Evolutionary conservation across 2,797 vertebrate species (phyloP), one percentile per base, ranked within the genome.

Genomic region (Gymnoscopelus braueri): DNA sequence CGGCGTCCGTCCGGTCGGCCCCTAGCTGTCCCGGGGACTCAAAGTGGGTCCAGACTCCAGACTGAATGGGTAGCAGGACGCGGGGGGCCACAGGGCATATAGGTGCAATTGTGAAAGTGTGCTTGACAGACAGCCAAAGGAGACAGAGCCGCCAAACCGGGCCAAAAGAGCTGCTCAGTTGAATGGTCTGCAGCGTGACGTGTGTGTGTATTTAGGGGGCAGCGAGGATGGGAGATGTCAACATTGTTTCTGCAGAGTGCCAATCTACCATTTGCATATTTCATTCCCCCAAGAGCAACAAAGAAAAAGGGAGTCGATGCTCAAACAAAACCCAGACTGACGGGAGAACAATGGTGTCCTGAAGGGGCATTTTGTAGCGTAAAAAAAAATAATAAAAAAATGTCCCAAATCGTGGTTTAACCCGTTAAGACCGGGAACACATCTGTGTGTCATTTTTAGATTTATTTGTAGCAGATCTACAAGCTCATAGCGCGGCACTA

Each of bases 231-330:
- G 86, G 83, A 88, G 84, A 85, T 91, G 92, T 94, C 91, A 92
- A 90, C 89, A 91, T 86, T 87, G 86, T 88, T 89, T 88, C 90
- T 94, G 85, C 73, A 65, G 75, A 69, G 83, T 86, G 88, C 84
- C 88, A 89, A 82, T 86, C 78, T 26, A 19, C 66, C 84, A 94
- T 94, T 94, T 94, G 92, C 93, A 94, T 94, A 93, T 92, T 90
- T 77, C 69, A 86, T 90, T 86, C 81, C 80, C 69, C 24, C 68
- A 69, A 5, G 44, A 80, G 87, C 87, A 86, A 92, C 88, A 91
- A 92, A 92, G 90, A 90, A 89, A 19, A 32, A 88, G 71, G 76
- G 78, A 75, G 57, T 79, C 90, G 93, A 93, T 91, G 90, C 79
- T 87, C 88, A 88, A 84, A 94, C 88, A 92, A 93, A 93, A 88